Conservation (phyloP, 2,113 vertebrate genomes). For the Meles meles region DNA sequence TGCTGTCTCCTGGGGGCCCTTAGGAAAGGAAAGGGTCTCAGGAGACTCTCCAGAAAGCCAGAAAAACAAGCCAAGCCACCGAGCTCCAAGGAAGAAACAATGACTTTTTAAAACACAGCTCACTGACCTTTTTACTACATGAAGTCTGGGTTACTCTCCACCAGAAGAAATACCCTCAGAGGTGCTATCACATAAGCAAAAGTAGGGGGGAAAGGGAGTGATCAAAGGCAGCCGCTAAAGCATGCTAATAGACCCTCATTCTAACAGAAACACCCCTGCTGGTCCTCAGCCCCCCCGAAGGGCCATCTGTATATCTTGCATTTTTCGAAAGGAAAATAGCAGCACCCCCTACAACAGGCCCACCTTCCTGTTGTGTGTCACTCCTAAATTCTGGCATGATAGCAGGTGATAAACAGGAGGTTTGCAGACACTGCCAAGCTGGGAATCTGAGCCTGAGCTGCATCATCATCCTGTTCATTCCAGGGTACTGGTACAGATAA, state of each 20-base stretch:
- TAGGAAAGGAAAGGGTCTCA: constrained; percentile 58
- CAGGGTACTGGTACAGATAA: neutral
- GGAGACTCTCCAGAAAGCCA: constrained; percentile 49
- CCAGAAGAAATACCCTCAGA: constrained; percentile 30
- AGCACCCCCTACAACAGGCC: neutral
- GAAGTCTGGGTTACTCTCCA: neutral
- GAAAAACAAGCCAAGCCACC: constrained; percentile 61
- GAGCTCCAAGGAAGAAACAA: constrained; percentile 15
- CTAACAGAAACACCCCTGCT: neutral
- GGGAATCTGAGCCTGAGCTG: neutral
- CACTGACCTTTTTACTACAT: neutral
- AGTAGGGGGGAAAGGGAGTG: accelerated
- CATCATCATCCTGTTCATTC: neutral
- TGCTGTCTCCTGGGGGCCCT: constrained; percentile 43
- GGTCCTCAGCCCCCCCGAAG: neutral
- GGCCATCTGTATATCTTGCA: neutral
- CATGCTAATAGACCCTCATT: neutral
- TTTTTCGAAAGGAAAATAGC: constrained; percentile 16
- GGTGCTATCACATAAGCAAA: neutral
- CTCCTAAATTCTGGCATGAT: neutral
- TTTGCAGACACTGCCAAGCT: constrained; percentile 7
- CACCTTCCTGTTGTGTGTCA: neutral
- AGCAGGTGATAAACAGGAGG: neutral
- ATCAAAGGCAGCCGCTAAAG: neutral
- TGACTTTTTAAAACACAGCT: constrained; percentile 22